These are phyloP conservation scores for Andrena cerasifolii DNA, from an alignment of 1,140 invertebrate genomes.

Conservation along the genomic window DNA sequence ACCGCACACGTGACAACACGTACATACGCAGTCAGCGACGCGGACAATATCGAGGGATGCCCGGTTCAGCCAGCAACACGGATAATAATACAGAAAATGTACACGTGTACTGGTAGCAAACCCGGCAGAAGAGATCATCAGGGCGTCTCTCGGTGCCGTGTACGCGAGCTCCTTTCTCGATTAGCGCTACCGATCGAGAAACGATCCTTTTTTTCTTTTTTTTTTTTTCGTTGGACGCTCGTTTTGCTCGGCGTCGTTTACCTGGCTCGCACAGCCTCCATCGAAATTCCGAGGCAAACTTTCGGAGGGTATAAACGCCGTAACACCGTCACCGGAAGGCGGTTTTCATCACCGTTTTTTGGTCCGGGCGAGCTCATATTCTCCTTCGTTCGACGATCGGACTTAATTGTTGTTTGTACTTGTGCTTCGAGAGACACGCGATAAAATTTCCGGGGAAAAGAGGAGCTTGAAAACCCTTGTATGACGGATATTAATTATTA, in stretches of 20 bases:
- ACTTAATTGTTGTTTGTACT: no score
- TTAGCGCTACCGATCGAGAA: conserved; percentile 7
- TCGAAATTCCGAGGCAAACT: conserved; percentile 3
- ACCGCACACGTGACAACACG: conserved; percentile 58
- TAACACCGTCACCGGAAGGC: no score
- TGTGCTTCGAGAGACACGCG: no score
- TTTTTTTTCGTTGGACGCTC: not conserved
- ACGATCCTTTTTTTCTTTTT: conserved; percentile 2
- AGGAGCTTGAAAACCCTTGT: no score
- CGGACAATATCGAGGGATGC: conserved; percentile 54
- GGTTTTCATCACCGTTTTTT: no score
- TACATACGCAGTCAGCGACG: conserved; percentile 56
- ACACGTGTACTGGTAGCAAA: conserved; percentile 14
- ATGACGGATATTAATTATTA: no score
- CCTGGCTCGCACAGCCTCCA: conserved; percentile 35
- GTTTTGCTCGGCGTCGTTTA: conserved; percentile 20
- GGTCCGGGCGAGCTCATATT: no score
- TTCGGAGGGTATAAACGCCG: no score
- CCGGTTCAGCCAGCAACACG: conserved; percentile 52
- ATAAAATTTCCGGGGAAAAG: no score
- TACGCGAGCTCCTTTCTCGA: conserved; percentile 14
- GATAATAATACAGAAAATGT: conserved; percentile 17
- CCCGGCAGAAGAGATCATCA: conserved; percentile 12
- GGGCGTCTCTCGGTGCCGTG: not conserved
- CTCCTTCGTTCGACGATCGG: no score